Evolutionary conservation across 2,113 vertebrate genomes (phyloP).

Genomic region (Podiceps cristatus): DNA sequence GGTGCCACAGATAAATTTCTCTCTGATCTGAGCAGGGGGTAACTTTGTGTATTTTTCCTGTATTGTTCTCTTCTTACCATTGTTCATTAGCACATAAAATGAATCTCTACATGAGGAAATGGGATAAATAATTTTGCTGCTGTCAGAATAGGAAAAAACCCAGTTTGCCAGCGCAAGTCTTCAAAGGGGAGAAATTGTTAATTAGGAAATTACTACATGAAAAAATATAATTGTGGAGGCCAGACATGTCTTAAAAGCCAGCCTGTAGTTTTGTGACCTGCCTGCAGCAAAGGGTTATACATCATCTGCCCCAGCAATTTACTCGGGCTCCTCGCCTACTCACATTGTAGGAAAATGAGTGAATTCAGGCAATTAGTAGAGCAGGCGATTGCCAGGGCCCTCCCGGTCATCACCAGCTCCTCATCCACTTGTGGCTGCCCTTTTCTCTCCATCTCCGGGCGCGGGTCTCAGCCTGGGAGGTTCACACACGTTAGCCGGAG

Average conservation of each 20-base stretch:
- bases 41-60: not conserved
- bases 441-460: fast-evolving
- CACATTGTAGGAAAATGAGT: not conserved
- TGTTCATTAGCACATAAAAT: not conserved
- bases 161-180: not conserved
- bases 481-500: fast-evolving
- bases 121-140: not conserved
- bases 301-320: not conserved
- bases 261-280: not conserved
- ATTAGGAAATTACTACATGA: slow-evolving; percentile 15
- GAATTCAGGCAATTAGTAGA: not conserved
- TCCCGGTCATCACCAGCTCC: not conserved
- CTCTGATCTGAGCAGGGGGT: slow-evolving; percentile 46
- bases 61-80: not conserved
- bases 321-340: not conserved
- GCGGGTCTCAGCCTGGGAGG: not conserved
- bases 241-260: not conserved
- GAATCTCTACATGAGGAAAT: not conserved
- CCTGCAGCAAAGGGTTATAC: not conserved
- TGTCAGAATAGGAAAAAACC: not conserved
- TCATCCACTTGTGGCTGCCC: not conserved
- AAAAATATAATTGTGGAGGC: not conserved
- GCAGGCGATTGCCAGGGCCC: not conserved
- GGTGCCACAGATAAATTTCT: slow-evolving; percentile 28
- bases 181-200: slow-evolving; percentile 21